Base-by-base conservation (phyloP, 1,140 invertebrate genomes). In the Wasmannia auropunctata region DNA sequence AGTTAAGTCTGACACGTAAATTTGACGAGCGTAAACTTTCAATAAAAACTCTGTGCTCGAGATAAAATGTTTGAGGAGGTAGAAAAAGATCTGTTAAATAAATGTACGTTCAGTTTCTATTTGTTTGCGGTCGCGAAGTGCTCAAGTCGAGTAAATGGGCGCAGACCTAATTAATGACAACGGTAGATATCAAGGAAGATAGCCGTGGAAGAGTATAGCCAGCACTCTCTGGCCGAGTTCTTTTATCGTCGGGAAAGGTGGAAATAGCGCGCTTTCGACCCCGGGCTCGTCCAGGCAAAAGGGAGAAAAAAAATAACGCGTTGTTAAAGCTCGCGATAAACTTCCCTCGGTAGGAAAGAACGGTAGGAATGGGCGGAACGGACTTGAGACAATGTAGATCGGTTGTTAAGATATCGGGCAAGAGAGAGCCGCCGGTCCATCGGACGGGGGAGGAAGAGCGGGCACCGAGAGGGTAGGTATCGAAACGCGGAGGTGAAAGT, bases 341-440 rank as follows among this genome's bases (percentile, higher is more conserved):
- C 86, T 81, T 72, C 34, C n/a, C 70, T 60, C 76, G 54, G 65
- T 40, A 72, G 34, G 51, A 40, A 49, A 56, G 70, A 51, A 63
- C 49, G 69, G 49, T 37, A 54, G 74, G 76, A 91, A 93, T 88
- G 67, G 70, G 80, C 88, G 87, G 91, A 93, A 87, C 62, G 88
- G 87, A 77, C 46, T 86, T 88, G 90, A 94, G 94, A 94, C 94
- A 94, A 94, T 94, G 93, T 94, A 94, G 94, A 95, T 95, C 70
- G 92, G 90, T 90, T 92, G 91, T 94, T 94, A 93, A 94, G 94
- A 95, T 95, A 95, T n/a, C 37, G 91, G 81, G 87, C 91, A 46
- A 62, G 79, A 84, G 79, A 37, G 58, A 16, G 60, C 8, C 49
- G 49, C 11, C 49, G 65, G 85, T 88, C 69, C 74, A 80, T 60